Evolutionary conservation across 1,140 invertebrate species (phyloP), one percentile per base, ranked within the genome.

Genomic region (Caligus rogercresseyi): DNA sequence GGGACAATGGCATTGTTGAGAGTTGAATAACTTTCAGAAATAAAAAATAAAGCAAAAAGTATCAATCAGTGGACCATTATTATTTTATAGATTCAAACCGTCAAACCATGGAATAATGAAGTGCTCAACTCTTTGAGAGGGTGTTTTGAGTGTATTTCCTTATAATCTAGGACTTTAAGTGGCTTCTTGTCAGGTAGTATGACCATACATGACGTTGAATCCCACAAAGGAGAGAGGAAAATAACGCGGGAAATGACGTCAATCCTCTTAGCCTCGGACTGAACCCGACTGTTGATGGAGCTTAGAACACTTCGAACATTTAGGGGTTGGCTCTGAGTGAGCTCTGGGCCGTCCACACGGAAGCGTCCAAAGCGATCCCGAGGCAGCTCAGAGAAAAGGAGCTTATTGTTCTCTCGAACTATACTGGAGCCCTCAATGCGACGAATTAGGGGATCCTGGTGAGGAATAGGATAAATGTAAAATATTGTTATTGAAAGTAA

Each of bases 221-320:
- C 65, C 56, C 4, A 61, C 14, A 52, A 62, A 63, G 15, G 56
- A 43, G 18, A 54, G 24, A 14, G 65, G 66, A 52, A 65, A 23
- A 68, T 25, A 7, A 59, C 66, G n/a, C 63, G 51, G 31, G 21
- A 57, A 13, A 67, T 54, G 20, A 70, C 69, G 64, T 69, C 68
- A 1, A 71, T 88, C 85, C 85, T 87, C 52, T 83, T 83, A 59
- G 86, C 83, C 24, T 25, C 61, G 1, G 52, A 25, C 18, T 52
- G 31, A 20, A 43, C 23, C 26, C 18, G 24, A n/a, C 14, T 18
- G 4, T 16, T 26, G 18, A 60, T 19, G 2, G 21, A 24, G 52
- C n/a, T 57, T 13, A 25, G 52, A 15, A 63, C 52, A 20, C 19
- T 19, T n/a, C 16, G 14, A 2, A 24, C 18, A n/a, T 7, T 43